These are phyloP conservation scores for Pitta sordida DNA, from an alignment of 2,113 vertebrate species.

Conservation along the genomic window DNA sequence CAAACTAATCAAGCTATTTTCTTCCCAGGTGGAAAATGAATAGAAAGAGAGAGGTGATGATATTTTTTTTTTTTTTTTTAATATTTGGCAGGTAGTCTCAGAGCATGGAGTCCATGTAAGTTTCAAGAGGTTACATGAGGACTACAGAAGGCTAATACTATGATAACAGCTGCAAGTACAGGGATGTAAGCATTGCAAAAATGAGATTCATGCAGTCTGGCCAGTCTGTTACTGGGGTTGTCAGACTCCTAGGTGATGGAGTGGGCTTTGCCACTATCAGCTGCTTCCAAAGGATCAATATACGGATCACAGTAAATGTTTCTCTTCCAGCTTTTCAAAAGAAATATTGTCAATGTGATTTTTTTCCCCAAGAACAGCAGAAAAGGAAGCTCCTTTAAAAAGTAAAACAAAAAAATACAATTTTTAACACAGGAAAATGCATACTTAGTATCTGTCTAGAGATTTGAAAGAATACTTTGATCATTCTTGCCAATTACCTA, in stretches of 20 bases:
- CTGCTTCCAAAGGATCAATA: neutral
- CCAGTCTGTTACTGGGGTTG: neutral
- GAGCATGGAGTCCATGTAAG: neutral
- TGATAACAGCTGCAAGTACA: slow-evolving; percentile 26
- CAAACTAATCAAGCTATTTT: slow-evolving; percentile 52
- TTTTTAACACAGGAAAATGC: neutral
- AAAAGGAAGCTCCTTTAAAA: neutral
- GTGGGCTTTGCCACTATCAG: neutral
- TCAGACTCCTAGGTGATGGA: slow-evolving; percentile 6
- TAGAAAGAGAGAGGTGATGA: slow-evolving; percentile 8
- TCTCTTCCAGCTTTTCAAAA: neutral
- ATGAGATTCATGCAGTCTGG: neutral
- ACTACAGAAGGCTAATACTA: slow-evolving; percentile 1
- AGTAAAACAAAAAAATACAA: neutral
- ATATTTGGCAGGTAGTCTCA: slow-evolving; percentile 25
- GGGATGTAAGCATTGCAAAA: neutral
- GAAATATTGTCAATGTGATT: neutral
- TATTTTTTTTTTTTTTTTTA: slow-evolving; percentile 1
- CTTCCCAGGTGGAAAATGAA: slow-evolving; percentile 42
- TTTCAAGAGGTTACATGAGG: slow-evolving; percentile 42
- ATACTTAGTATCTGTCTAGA: slow-evolving; percentile 21
- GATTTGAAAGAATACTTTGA: slow-evolving; percentile 40
- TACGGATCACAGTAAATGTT: neutral
- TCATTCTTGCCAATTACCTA: slow-evolving; percentile 48
- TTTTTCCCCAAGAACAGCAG: neutral